phyloP scores from a whole-genome alignment of 1,140 invertebrate genomes.

The Drosophila mauritiana region DNA sequence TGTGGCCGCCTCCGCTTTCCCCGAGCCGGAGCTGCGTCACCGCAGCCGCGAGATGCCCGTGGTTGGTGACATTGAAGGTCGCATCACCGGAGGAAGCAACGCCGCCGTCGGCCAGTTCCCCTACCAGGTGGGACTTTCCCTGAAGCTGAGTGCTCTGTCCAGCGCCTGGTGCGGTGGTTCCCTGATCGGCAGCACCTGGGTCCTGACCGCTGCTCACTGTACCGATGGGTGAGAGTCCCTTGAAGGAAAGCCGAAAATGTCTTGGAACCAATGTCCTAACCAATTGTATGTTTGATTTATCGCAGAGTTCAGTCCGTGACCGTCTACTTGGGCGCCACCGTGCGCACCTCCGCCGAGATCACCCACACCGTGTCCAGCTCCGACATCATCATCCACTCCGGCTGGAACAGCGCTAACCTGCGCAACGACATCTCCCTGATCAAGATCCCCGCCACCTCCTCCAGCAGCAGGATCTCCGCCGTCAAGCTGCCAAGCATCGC shows the following conservation, averaged over 20 bases:
- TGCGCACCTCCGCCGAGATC: constrained; percentile 54
- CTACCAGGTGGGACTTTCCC: constrained; percentile 79
- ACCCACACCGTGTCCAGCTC: constrained; percentile 23
- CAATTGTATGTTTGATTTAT: not conserved
- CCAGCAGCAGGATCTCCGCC: constrained; percentile 28
- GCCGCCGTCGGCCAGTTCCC: constrained; percentile 80
- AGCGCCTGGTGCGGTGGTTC: constrained; percentile 86
- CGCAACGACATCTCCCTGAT: constrained; percentile 76
- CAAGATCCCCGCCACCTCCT: constrained; percentile 42
- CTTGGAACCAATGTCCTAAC: not conserved
- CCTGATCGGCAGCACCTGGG: constrained; percentile 83
- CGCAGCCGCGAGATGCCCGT: constrained; percentile 62
- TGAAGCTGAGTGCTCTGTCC: constrained; percentile 48
- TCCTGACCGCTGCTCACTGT: constrained; percentile 73
- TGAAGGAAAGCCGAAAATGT: too few relatives aligned
- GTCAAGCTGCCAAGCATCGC: constrained; percentile 47
- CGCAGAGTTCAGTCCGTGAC: constrained; percentile 54
- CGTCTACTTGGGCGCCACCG: constrained; percentile 70
- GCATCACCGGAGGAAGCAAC: constrained; percentile 74
- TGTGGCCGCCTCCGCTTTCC: constrained; percentile 60
- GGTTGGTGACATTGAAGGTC: constrained; percentile 51
- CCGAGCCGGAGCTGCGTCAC: constrained; percentile 40
- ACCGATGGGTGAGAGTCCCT: constrained; percentile 55
- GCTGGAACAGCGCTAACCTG: constrained; percentile 57
- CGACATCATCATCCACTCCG: constrained; percentile 54